Conservation (phyloP, 2,113 vertebrate genomes). For the Bubo bubo region DNA sequence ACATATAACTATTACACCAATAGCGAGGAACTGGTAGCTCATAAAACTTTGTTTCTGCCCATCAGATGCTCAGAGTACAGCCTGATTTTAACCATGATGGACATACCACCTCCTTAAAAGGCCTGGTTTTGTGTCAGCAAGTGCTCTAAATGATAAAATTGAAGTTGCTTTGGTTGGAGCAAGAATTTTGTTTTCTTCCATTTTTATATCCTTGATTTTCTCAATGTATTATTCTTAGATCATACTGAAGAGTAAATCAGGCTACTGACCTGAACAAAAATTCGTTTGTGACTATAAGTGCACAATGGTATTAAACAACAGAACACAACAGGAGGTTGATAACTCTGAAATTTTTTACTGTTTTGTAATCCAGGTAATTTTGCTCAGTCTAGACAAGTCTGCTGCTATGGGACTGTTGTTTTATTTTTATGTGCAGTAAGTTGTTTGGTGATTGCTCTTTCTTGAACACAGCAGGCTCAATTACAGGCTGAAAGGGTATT, state of each 20-base stretch:
- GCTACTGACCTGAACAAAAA: not conserved
- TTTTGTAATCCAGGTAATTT: not conserved
- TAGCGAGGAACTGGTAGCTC: not conserved
- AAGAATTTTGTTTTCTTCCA: not conserved
- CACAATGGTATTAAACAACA: not conserved
- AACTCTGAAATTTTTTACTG: not conserved
- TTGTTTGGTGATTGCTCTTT: not conserved
- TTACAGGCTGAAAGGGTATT: not conserved
- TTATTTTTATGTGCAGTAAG: not conserved
- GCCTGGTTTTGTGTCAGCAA: not conserved
- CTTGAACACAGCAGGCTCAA: not conserved
- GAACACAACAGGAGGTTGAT: not conserved
- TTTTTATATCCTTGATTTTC: not conserved
- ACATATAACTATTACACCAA: not conserved
- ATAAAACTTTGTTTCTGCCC: not conserved
- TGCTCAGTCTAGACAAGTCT: not conserved
- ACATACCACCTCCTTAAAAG: not conserved
- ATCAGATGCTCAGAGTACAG: not conserved
- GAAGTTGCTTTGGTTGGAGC: rapidly evolving
- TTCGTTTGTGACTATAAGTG: not conserved
- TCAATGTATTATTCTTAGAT: not conserved
- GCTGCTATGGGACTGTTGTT: not conserved
- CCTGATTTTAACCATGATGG: not conserved
- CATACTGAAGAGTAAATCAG: not conserved
- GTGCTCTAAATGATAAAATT: not conserved